Evolutionary conservation across 2,113 vertebrate species (phyloP), one percentile per base, ranked within the genome.

Genomic region (Australoheros scitulus): DNA sequence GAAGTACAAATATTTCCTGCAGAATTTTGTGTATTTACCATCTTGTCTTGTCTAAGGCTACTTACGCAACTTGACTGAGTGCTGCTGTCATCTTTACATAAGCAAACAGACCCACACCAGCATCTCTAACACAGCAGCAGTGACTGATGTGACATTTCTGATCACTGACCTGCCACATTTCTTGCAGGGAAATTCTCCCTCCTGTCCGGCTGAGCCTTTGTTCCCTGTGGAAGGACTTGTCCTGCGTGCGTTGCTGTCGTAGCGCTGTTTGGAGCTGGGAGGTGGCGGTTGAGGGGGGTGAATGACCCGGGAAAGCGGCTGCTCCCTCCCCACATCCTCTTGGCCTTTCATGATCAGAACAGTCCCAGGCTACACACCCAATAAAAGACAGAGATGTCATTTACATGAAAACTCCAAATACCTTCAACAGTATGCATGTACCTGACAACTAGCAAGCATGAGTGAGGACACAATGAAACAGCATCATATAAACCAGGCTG

Each of bases 181-280:
- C 96, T 99, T 99, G 95, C 98, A 99, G 61, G 98, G 98, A 94
- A 99, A 99, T n/a, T 97, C 97, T 68, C 96, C 98, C 86, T 99
- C 98, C 86, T 95, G 96, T 56, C 88, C 96, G n/a, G 94, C 95
- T 3, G 96, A 85, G 52, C 41, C 91, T 87, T 98, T 98, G 92
- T 41, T 95, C 82, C 89, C 86, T 1, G 93, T 60, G 0, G 92
- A 22, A 41, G 95, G 82, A 83, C 86, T 90, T 57, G 90, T 93
- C 93, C 94, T 95, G 80, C 96, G 91, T 36, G 32, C 94, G 32
- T 89, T 85, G 92, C 94, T 47, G 36, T 94, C 94, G 34, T 94
- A 92, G 38, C 95, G 96, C 1, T 96, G 89, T 89, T 96, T 96
- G 64, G 93, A 52, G 75, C 36, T 36, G 41, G 89, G 88, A 17